Conservation (phyloP, 1,140 invertebrate species). For the Ceratina australensis region DNA sequence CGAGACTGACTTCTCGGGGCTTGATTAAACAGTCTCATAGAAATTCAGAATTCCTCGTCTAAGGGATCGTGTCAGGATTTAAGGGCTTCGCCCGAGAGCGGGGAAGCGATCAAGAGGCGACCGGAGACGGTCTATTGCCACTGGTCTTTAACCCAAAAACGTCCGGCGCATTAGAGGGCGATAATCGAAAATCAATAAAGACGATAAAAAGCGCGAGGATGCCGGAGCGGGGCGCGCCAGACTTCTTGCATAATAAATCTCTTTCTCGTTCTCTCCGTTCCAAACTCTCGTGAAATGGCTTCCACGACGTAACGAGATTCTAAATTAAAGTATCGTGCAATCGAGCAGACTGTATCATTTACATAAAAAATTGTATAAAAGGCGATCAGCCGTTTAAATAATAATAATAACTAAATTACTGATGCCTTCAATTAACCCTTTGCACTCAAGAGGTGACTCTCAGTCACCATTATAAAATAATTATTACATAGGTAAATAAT, state of each 20-base stretch:
- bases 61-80: constrained; percentile 26
- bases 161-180: constrained; percentile 56
- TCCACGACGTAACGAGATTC: background rate
- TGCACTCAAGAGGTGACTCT: too few species aligned
- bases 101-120: constrained; percentile 21
- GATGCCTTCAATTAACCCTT: too few species aligned
- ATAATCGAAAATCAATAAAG: constrained; percentile 65
- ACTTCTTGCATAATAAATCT: constrained; percentile 63
- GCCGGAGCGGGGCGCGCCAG: constrained; percentile 16
- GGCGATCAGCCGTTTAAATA: too few species aligned
- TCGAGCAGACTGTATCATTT: too few species aligned
- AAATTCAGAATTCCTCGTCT: constrained; percentile 32
- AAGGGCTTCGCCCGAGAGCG: background rate
- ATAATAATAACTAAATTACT: too few species aligned
- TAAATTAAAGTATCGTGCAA: too few species aligned
- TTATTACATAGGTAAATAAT: too few species aligned
- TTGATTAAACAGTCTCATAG: constrained; percentile 33
- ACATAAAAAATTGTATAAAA: too few species aligned
- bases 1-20: constrained; percentile 1
- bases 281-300: background rate
- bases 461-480: too few species aligned
- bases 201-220: constrained; percentile 58
- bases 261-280: background rate
- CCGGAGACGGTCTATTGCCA: constrained; percentile 11
- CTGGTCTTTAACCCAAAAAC: constrained; percentile 65